A percentile compares a stretch with the other conserved stretches of the same genome.
Evolutionary conservation across 2,797 vertebrate species (phyloP).

Genomic region (Lithobates pipiens): DNA sequence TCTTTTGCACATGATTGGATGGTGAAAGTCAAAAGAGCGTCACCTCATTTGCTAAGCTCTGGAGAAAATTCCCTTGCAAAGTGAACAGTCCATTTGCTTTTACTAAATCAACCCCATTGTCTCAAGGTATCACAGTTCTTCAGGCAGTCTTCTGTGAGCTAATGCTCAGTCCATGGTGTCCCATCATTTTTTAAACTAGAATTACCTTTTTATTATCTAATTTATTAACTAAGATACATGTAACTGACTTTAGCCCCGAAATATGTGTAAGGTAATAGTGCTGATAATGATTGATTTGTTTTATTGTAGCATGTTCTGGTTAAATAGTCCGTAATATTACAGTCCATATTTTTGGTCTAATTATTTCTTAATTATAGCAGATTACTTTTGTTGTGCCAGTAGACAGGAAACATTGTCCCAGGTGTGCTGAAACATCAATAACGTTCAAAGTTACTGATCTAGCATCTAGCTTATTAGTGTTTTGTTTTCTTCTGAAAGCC

Average conservation of each 20-base stretch:
- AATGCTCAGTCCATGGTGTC: too few relatives aligned
- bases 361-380: background rate
- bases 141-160: too few relatives aligned
- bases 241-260: background rate
- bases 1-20: too few relatives aligned
- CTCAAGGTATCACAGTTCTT: too few relatives aligned
- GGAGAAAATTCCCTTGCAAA: too few relatives aligned
- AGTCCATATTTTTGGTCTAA: background rate
- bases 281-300: too few relatives aligned
- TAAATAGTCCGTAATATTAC: background rate
- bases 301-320: background rate
- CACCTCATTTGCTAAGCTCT: too few relatives aligned
- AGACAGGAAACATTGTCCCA: conserved; percentile 25
- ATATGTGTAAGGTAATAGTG: background rate
- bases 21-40: too few relatives aligned
- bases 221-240: background rate
- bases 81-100: too few relatives aligned
- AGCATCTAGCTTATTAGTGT: conserved; percentile 19
- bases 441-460: conserved; percentile 27
- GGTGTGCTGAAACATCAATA: conserved; percentile 45
- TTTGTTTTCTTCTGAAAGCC: conserved; percentile 19
- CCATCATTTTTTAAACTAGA: background rate
- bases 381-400: conserved; percentile 8
- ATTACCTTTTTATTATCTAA: background rate
- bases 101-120: too few relatives aligned